Base-by-base conservation (phyloP, 2,888 invertebrate species). In the Poecilus cupreus region DNA sequence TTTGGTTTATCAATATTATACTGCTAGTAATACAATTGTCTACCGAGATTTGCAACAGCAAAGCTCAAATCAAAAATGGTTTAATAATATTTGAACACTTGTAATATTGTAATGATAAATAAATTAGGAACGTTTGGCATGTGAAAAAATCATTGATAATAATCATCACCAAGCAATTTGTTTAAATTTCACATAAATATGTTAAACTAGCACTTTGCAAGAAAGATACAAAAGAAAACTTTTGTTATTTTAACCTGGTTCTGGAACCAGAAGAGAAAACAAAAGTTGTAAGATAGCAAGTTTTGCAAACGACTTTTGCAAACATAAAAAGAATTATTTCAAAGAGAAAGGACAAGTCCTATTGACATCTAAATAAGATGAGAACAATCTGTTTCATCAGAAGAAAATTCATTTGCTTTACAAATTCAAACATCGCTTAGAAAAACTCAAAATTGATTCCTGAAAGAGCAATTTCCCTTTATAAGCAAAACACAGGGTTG, bases 271-370 rank as follows among this genome's bases (percentile, higher is more conserved):
- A 46, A 11, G 20, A 24, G 13, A 57, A 26, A 60, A 60, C 60
- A 60, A 60, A 60, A 60, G 60, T 60, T n/a, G 11, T 22, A n/a
- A 60, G 60, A 60, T 60, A 60, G 26, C 24, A 60, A 60, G 26
- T 60, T 60, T 60, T 32, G 32, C n/a, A 60, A 60, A 60, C 60
- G 26, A 60, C 13, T 60, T 26, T 26, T 13, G 4, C 60, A 54
- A 60, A 60, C 60, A 60, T 60, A 60, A 60, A 60, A 32, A 60
- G 60, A 54, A 54, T 49, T 49, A 49, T 54, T 20, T 60, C 60
- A 60, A 60, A 60, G 60, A n/a, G 13, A 51, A 54, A 54, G 54
- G 1, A 32, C 54, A 54, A 16, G 11, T 6, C 3, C 26, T 60
- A 24, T 60, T 60, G 60, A 60, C 60, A 60, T 20, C 32, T 43